These are phyloP conservation scores for Cepphus grylle DNA, from an alignment of 2,113 vertebrate genomes.

Conservation along the genomic window DNA sequence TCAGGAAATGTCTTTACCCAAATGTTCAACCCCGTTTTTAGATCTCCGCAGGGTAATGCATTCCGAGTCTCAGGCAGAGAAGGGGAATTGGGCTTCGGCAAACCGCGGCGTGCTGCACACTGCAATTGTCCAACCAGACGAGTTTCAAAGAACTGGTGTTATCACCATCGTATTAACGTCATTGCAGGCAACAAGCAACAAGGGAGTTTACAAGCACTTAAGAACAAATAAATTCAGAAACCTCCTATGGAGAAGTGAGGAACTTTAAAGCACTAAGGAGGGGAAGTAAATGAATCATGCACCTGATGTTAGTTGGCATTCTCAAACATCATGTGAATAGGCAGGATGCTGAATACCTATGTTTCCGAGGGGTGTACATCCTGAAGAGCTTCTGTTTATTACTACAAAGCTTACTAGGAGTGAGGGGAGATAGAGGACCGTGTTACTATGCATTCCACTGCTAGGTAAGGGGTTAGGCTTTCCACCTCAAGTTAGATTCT, in stretches of 20 bases:
- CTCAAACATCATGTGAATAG: slow-evolving; percentile 82
- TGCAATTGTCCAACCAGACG: slow-evolving; percentile 7
- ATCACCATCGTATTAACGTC: slow-evolving; percentile 7
- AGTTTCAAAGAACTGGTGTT: background rate
- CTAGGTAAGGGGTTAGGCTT: slow-evolving; percentile 59
- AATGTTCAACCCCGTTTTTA: background rate
- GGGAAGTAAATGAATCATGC: slow-evolving; percentile 79
- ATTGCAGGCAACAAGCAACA: slow-evolving; percentile 78
- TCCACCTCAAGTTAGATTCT: slow-evolving; percentile 32
- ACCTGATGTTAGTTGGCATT: slow-evolving; percentile 89
- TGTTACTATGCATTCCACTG: slow-evolving; percentile 77
- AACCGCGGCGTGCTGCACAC: slow-evolving; percentile 2
- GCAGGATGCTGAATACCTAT: slow-evolving; percentile 91
- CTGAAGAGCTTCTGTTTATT: slow-evolving; percentile 93
- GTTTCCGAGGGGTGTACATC: slow-evolving; percentile 85
- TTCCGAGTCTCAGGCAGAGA: slow-evolving; percentile 43
- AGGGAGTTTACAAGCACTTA: slow-evolving; percentile 62
- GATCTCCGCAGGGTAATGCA: background rate
- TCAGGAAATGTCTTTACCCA: background rate
- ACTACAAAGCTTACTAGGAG: slow-evolving; percentile 90
- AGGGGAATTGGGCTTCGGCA: background rate
- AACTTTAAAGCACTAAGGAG: slow-evolving; percentile 53
- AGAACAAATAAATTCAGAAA: slow-evolving; percentile 53
- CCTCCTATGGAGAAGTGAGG: slow-evolving; percentile 59
- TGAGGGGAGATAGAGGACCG: slow-evolving; percentile 84